Percentiles rank a stretch among this genome's conserved stretches.
phyloP scores from a whole-genome alignment of 2,113 vertebrate species.

The Micronycteris hirsuta region DNA sequence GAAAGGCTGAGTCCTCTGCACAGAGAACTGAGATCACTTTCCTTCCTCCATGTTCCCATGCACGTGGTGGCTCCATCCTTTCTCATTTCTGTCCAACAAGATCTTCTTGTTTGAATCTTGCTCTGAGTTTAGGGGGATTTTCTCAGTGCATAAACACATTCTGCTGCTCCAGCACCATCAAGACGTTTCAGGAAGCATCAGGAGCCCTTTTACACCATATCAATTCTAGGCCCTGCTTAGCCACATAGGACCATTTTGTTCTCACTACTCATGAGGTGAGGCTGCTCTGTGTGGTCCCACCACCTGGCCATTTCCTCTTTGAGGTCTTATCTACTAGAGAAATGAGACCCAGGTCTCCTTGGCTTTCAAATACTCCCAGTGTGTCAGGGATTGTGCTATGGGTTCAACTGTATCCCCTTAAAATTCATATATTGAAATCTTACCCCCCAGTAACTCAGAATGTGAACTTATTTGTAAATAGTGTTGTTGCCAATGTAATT shows the following conservation, averaged over 20 bases:
- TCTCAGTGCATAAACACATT: neutral
- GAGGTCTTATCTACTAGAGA: neutral
- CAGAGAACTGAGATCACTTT: neutral
- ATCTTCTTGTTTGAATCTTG: neutral
- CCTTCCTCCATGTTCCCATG: neutral
- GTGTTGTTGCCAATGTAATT: neutral
- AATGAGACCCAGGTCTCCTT: neutral
- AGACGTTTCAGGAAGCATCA: neutral
- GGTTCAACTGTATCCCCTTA: neutral
- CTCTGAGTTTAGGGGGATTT: neutral
- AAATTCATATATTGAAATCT: neutral
- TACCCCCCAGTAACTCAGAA: neutral
- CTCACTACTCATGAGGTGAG: neutral
- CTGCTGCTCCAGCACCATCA: neutral
- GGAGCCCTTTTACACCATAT: neutral
- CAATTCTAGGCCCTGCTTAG: neutral
- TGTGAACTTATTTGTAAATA: neutral
- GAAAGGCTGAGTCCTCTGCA: neutral
- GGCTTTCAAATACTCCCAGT: neutral
- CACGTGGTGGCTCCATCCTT: neutral
- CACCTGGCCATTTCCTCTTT: neutral
- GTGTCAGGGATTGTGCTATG: neutral
- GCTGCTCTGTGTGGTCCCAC: neutral
- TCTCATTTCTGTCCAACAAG: neutral
- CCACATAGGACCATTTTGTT: neutral